Evolutionary conservation across 2,113 vertebrate species (phyloP).

Genomic region (Naja naja): DNA sequence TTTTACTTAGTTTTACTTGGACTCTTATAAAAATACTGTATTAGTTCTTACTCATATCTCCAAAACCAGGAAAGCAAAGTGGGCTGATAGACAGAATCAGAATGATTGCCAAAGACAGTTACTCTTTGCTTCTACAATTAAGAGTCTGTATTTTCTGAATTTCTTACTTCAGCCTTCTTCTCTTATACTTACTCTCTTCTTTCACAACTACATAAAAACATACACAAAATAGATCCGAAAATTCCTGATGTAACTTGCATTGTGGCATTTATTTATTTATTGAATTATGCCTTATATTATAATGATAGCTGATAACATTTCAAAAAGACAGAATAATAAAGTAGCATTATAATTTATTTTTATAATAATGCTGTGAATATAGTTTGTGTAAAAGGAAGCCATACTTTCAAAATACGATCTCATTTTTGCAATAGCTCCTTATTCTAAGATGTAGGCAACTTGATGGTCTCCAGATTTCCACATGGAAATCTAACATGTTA

Average conservation of each 20-base stretch:
- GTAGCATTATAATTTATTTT: background rate
- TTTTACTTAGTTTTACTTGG: background rate
- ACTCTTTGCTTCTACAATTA: background rate
- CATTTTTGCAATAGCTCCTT: background rate
- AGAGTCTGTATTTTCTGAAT: background rate
- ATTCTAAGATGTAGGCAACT: background rate
- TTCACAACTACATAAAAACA: background rate
- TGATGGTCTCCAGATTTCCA: background rate
- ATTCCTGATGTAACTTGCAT: background rate
- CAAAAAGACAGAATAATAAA: background rate
- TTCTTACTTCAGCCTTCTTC: background rate
- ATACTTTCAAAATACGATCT: background rate
- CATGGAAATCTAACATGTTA: background rate
- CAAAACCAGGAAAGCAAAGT: background rate
- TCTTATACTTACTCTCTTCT: background rate
- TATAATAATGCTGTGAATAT: background rate
- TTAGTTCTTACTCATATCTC: background rate
- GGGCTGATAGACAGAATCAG: too few relatives aligned
- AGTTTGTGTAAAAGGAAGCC: background rate
- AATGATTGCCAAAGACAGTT: background rate
- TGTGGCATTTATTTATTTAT: background rate
- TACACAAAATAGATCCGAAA: background rate
- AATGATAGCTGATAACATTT: background rate
- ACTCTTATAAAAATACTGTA: background rate
- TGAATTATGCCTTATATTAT: background rate